phyloP scores from a whole-genome alignment of 2,113 vertebrate genomes.

The Poicephalus gulielmi region DNA sequence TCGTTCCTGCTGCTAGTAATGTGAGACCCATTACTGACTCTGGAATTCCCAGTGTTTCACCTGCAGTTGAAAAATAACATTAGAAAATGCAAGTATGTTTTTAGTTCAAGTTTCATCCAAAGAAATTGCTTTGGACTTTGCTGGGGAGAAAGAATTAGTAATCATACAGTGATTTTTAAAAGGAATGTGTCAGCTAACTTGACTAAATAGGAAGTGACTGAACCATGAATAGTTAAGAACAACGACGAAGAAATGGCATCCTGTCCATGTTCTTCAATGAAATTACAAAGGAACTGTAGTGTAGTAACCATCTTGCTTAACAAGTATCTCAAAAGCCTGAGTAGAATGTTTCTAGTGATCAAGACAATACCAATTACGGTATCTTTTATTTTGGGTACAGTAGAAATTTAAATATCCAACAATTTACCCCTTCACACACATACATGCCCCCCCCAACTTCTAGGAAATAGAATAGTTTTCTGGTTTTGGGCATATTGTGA shows the following conservation, averaged over 20 bases:
- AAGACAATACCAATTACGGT: background rate
- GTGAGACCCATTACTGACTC: conserved; percentile 98
- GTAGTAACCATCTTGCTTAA: background rate
- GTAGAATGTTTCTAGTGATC: background rate
- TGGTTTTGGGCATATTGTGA: background rate
- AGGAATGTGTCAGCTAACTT: conserved; percentile 34
- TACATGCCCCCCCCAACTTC: too few relatives aligned
- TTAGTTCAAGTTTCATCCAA: background rate
- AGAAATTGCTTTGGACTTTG: background rate
- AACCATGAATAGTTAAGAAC: background rate
- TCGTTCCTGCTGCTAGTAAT: conserved; percentile 93
- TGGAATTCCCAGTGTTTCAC: conserved; percentile 90
- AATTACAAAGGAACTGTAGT: background rate
- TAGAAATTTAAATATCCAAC: background rate
- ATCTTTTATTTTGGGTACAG: background rate
- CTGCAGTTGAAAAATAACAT: conserved; percentile 66
- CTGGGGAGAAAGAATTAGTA: background rate
- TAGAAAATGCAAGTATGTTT: background rate
- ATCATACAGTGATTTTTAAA: conserved; percentile 9
- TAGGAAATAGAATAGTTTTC: background rate
- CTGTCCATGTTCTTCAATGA: background rate
- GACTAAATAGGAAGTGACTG: background rate
- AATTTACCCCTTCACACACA: background rate
- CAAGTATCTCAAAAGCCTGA: background rate
- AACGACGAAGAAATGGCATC: background rate